Percentiles rank a stretch among this genome's conserved stretches.
These are phyloP conservation scores for Patella pellucida DNA, from an alignment of 2,888 invertebrate species.

Conservation along the genomic window DNA sequence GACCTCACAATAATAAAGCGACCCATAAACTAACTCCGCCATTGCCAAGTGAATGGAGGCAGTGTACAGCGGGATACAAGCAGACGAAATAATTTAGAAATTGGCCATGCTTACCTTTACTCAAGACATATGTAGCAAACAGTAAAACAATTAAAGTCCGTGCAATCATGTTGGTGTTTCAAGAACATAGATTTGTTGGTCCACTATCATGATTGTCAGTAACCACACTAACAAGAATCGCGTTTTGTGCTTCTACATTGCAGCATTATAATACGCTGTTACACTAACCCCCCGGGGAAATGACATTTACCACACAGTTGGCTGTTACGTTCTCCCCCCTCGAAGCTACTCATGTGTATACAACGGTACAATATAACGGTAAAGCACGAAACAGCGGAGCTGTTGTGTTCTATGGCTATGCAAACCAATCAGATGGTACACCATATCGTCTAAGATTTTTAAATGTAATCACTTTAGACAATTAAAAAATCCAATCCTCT, in stretches of 20 bases:
- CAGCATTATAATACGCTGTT: slow-evolving; percentile 11
- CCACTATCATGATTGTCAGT: slow-evolving; percentile 10
- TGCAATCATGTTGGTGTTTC: not conserved
- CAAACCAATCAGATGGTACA: too few species aligned
- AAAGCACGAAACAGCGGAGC: too few species aligned
- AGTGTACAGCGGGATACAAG: not conserved
- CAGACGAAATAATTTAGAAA: slow-evolving; percentile 3
- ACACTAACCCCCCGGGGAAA: slow-evolving; percentile 10
- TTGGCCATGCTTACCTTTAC: not conserved
- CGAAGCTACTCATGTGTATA: not conserved
- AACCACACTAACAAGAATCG: slow-evolving; percentile 1
- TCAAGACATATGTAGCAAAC: not conserved
- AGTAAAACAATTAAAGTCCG: not conserved
- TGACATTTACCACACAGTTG: slow-evolving; percentile 9
- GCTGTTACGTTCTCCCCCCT: slow-evolving; percentile 5
- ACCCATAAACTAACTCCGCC: slow-evolving; percentile 7
- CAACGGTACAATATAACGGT: too few species aligned
- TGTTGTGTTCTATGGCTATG: too few species aligned
- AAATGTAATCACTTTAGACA: too few species aligned
- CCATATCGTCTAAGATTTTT: too few species aligned
- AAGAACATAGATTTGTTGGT: not conserved
- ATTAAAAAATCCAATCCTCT: too few species aligned
- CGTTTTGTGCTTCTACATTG: not conserved
- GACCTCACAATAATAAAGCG: slow-evolving; percentile 5
- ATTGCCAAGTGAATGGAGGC: not conserved